Conservation (phyloP, 2,888 invertebrate genomes). For the Torymus auratus region DNA sequence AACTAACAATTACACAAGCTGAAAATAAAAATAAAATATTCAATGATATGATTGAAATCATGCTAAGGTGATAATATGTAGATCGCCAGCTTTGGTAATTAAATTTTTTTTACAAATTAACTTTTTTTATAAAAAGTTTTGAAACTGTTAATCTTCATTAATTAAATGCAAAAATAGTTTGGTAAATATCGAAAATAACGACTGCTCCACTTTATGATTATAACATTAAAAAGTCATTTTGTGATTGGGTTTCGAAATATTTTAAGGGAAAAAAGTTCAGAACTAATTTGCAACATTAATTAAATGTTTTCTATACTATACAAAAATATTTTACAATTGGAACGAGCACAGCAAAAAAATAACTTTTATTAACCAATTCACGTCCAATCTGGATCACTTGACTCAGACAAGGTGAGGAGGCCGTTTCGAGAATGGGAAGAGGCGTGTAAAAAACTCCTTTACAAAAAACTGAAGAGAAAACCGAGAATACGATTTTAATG, state of each 20-base stretch:
- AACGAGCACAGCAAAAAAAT: slow-evolving; percentile 32
- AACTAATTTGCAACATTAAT: slow-evolving; percentile 59
- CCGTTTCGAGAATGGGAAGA: slow-evolving; percentile 41
- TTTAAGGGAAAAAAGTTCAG: slow-evolving; percentile 12
- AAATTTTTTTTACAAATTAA: background rate
- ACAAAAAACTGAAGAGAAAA: background rate
- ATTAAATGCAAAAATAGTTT: background rate
- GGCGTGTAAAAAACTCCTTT: slow-evolving; percentile 9
- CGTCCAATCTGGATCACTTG: slow-evolving; percentile 58
- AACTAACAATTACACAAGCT: slow-evolving; percentile 83
- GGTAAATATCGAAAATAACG: background rate
- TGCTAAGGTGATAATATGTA: background rate
- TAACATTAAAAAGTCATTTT: background rate
- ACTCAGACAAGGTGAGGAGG: slow-evolving; percentile 31
- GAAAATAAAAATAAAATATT: slow-evolving; percentile 73
- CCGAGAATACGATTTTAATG: background rate
- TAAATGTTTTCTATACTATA: slow-evolving; percentile 4
- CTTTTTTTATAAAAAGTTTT: background rate
- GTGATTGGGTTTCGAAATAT: no score
- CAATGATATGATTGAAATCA: background rate
- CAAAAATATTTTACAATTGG: slow-evolving; percentile 10
- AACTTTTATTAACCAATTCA: slow-evolving; percentile 54
- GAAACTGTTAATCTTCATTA: no score
- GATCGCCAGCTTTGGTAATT: slow-evolving; percentile 29
- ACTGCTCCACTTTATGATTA: slow-evolving; percentile 5